These are phyloP conservation scores for Arrhamphus sclerolepis DNA, from an alignment of 2,797 vertebrate species.

Conservation along the genomic window DNA sequence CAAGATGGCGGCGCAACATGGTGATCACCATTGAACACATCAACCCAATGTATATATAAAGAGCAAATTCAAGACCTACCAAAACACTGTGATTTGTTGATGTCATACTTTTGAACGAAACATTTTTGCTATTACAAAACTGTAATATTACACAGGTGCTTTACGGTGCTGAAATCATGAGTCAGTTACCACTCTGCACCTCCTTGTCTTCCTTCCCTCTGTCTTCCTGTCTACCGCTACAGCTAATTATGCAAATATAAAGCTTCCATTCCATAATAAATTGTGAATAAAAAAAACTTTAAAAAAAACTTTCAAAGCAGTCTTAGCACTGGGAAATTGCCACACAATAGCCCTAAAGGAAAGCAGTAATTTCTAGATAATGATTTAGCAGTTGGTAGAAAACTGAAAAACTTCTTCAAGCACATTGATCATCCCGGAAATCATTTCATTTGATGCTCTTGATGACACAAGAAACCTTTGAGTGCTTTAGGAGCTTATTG, in stretches of 20 bases:
- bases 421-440: conserved; percentile 14
- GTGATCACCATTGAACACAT: no score
- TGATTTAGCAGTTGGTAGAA: neutral
- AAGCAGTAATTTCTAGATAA: neutral
- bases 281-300: no score
- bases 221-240: neutral
- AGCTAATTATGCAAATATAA: neutral
- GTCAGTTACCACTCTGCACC: neutral
- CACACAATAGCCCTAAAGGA: neutral
- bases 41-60: no score
- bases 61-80: no score
- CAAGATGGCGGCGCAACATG: no score
- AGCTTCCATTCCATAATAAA: neutral
- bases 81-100: no score
- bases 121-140: no score
- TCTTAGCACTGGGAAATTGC: neutral
- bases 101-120: no score
- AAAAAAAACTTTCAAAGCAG: neutral
- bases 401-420: neutral
- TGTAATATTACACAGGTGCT: neutral
- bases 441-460: conserved; percentile 3
- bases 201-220: neutral
- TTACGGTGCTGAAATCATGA: neutral
- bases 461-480: conserved; percentile 10
- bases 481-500: conserved; percentile 15